A percentile compares a stretch with the other conserved stretches of the same genome.
phyloP scores from a whole-genome alignment of 2,113 vertebrate species.

The Jacana jacana region DNA sequence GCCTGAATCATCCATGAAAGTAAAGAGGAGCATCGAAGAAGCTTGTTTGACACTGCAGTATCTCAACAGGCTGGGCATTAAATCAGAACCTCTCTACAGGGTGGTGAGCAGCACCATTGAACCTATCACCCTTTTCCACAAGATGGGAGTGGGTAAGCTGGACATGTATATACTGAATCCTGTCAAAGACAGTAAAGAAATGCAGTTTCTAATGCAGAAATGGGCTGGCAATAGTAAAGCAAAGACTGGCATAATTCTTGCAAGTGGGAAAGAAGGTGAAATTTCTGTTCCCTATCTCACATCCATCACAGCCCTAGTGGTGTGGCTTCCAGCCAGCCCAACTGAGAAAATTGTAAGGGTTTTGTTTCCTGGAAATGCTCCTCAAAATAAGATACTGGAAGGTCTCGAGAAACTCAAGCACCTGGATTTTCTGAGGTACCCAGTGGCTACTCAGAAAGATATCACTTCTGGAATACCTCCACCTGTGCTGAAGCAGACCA shows the following conservation, averaged over 20 bases:
- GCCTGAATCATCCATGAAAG: slow-evolving; percentile 90
- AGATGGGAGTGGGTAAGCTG: slow-evolving; percentile 94
- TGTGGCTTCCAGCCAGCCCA: slow-evolving; percentile 94
- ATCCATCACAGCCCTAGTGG: slow-evolving; percentile 94
- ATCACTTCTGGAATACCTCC: slow-evolving; percentile 83
- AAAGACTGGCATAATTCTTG: slow-evolving; percentile 92
- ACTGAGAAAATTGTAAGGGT: slow-evolving; percentile 96
- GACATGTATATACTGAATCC: slow-evolving; percentile 98
- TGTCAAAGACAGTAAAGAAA: slow-evolving; percentile 98
- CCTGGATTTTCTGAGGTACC: slow-evolving; percentile 93
- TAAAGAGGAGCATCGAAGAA: slow-evolving; percentile 95
- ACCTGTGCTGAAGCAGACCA: slow-evolving; percentile 88
- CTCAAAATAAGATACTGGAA: slow-evolving; percentile 97
- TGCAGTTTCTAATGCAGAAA: slow-evolving; percentile 99
- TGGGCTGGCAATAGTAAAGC: slow-evolving; percentile 99
- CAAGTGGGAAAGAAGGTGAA: slow-evolving; percentile 95
- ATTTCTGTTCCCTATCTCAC: slow-evolving; percentile 98
- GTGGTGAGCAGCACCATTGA: slow-evolving; percentile 92
- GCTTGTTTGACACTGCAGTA: slow-evolving; percentile 93
- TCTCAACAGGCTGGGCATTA: slow-evolving; percentile 91
- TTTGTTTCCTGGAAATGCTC: slow-evolving; percentile 96
- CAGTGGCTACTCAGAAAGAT: slow-evolving; percentile 94
- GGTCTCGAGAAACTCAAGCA: slow-evolving; percentile 96
- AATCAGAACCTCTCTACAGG: slow-evolving; percentile 90
- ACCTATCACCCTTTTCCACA: slow-evolving; percentile 95